Evolutionary conservation across 2,888 invertebrate species (phyloP).

Genomic region (Cantharis lateralis): DNA sequence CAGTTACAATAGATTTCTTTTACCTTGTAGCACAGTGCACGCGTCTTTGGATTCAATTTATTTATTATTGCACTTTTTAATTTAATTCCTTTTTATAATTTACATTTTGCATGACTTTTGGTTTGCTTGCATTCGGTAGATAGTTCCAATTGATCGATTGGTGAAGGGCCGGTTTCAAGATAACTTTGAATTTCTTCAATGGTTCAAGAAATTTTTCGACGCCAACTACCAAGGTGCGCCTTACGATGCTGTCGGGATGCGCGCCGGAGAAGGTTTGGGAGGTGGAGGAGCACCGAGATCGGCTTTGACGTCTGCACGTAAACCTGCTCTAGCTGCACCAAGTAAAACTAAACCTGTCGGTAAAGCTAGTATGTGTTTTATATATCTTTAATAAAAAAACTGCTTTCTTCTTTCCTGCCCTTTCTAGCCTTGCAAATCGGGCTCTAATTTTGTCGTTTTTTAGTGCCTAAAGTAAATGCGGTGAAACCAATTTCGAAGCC

Average conservation of each 20-base stretch:
- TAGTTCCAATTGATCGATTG: conserved; percentile 91
- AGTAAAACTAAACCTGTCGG: conserved; percentile 61
- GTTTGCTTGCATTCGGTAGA: conserved; percentile 61
- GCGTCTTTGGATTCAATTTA: conserved; percentile 15
- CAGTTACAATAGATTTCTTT: conserved; percentile 19
- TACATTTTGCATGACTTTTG: conserved; percentile 33
- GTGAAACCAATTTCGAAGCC: conserved; percentile 52
- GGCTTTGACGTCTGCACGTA: conserved; percentile 58
- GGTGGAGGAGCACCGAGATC: conserved; percentile 69
- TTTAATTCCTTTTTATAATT: conserved; percentile 22
- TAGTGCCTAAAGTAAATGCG: conserved; percentile 60
- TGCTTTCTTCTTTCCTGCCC: background rate
- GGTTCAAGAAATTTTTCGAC: conserved; percentile 99
- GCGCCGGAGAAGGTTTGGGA: conserved; percentile 86
- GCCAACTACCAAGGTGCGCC: conserved; percentile 96
- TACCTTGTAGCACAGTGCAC: conserved; percentile 27
- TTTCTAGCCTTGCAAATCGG: background rate
- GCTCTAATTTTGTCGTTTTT: background rate
- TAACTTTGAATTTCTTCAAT: conserved; percentile 99
- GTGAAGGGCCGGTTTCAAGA: conserved; percentile 99
- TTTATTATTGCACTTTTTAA: conserved; percentile 1
- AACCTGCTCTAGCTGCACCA: conserved; percentile 52
- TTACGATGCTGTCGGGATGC: conserved; percentile 87
- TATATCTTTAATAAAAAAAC: background rate
- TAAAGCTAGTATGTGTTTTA: conserved; percentile 59